Conservation (phyloP, 2,888 invertebrate genomes). For the Hydroisotoma schaefferi region DNA sequence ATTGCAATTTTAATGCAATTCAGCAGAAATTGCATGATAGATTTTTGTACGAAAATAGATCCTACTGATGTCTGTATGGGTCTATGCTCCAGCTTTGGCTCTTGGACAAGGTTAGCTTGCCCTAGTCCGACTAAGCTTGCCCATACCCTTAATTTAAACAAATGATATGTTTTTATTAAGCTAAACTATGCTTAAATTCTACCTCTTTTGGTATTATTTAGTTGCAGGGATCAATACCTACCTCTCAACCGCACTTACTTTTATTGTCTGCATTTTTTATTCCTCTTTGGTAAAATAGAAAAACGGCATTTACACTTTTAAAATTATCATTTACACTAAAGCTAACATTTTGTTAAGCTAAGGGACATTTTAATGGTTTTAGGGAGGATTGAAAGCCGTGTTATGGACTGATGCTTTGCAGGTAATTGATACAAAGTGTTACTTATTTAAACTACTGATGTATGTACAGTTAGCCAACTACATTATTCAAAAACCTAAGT, state of each 20-base stretch:
- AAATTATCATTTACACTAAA: neutral
- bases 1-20: neutral
- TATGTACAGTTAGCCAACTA: no score
- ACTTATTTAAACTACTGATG: no score
- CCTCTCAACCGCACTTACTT: conserved; percentile 25
- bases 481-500: no score
- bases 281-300: conserved; percentile 27
- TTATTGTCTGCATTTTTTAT: conserved; percentile 34
- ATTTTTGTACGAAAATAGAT: conserved; percentile 34
- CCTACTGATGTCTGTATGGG: conserved; percentile 65
- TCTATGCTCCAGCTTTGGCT: conserved; percentile 83
- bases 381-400: conserved; percentile 37
- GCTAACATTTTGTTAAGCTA: no score
- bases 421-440: no score
- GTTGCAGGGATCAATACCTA: conserved; percentile 36
- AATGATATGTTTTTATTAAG: neutral
- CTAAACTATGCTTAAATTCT: conserved; percentile 8
- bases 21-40: neutral
- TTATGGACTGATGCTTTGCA: conserved; percentile 81
- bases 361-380: neutral
- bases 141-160: neutral
- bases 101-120: conserved; percentile 68
- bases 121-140: neutral
- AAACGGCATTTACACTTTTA: neutral
- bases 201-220: conserved; percentile 37